Evolutionary conservation across 1,140 invertebrate species (phyloP), one percentile per base, ranked within the genome.

Genomic region (Neoseiulus cucumeris): DNA sequence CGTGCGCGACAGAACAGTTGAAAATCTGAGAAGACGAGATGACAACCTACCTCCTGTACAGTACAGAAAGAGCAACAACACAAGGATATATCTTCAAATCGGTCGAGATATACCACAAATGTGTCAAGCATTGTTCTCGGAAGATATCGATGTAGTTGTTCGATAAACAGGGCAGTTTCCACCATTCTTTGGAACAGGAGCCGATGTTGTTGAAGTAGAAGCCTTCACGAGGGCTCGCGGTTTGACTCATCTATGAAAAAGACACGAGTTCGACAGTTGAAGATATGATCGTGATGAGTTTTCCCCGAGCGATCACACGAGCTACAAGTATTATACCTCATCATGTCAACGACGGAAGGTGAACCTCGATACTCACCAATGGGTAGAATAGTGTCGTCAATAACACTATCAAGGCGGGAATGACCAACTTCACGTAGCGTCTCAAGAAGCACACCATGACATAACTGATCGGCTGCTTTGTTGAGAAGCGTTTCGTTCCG

Each of bases 141-240:
- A 59, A 59, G 9, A 59, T 25, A 33, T 59, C 51, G 22, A 59
- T 59, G 51, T 59, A 59, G 22, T 59, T 59, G 9, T 59, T 59
- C 22, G 51, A 25, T 17, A 59, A 20, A 25, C 51, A 59, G 51
- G 51, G 51, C 22, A 59, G 9, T 2, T 18, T 12, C 12, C 22
- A 59, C 51, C 51, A 59, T 9, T 59, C 51, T 17, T 20, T 59
- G 14, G 51, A 25, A 20, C 51, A 59, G 17, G 51, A 25, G 25
- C 51, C 51, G 22, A 59, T 33, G 51, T 59, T 59, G 33, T 33
- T 59, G 14, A 33, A 59, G 9, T 59, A 59, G 51, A 59, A 59
- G 22, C 51, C 51, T 59, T 59, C 51, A 18, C 51, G 51, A 59
- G 51, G 51, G 33, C 51, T 59, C 51, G 51, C 51, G 25, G 51